Conservation (phyloP, 53 echinoderm and acorn worm genomes). For the Henricia sp. region DNA sequence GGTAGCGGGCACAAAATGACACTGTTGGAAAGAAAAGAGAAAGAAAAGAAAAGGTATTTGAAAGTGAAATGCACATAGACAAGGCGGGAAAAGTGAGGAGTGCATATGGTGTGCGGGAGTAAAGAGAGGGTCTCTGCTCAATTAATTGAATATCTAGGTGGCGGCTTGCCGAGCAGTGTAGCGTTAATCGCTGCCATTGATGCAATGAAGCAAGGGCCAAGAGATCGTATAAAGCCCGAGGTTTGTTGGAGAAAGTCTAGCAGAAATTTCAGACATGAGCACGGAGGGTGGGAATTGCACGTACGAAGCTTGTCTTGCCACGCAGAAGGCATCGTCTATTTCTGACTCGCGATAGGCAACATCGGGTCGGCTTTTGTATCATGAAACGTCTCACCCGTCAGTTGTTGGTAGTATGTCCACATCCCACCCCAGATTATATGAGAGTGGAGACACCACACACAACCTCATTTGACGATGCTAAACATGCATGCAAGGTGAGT, state of each 20-base stretch:
- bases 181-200: slow-evolving; percentile 41
- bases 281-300: no score
- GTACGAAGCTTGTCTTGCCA: no score
- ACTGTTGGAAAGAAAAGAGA: slow-evolving; percentile 6
- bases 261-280: slow-evolving; percentile 39
- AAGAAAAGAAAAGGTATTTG: not conserved
- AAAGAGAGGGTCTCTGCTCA: slow-evolving; percentile 1
- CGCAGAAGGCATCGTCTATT: no score
- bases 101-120: slow-evolving; percentile 30
- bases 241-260: not conserved
- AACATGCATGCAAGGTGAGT: slow-evolving; percentile 37
- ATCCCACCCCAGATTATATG: no score
- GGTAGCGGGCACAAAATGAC: slow-evolving; percentile 18
- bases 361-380: no score
- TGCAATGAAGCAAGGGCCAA: slow-evolving; percentile 25
- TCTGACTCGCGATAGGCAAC: no score
- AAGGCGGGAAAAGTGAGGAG: slow-evolving; percentile 32
- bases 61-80: slow-evolving; percentile 8
- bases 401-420: no score
- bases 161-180: not conserved
- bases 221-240: slow-evolving; percentile 32
- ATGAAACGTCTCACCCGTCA: no score
- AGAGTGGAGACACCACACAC: not conserved
- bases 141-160: slow-evolving; percentile 55
- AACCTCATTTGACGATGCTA: not conserved